Conservation (phyloP, 2,888 invertebrate genomes). For the Limenitis camilla region DNA sequence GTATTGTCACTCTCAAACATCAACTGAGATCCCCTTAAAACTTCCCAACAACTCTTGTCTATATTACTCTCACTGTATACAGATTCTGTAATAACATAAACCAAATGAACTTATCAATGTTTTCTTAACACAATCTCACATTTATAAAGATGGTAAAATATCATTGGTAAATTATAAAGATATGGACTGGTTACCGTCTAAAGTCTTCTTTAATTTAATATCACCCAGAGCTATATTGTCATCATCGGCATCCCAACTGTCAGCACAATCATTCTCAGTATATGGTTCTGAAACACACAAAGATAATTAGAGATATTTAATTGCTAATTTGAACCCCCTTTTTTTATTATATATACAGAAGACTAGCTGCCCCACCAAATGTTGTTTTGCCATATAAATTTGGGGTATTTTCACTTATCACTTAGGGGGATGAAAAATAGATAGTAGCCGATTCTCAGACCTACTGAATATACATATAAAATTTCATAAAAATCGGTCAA, state of each 20-base stretch:
- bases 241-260: conserved; percentile 58
- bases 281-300: neutral
- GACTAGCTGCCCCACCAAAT: no score
- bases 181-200: conserved; percentile 5
- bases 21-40: neutral
- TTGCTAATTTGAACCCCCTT: neutral
- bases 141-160: no score
- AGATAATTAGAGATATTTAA: neutral
- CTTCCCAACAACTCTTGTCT: neutral
- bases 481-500: no score
- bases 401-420: no score
- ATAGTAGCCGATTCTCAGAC: no score
- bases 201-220: conserved; percentile 20
- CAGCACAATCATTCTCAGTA: conserved; percentile 36
- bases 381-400: no score
- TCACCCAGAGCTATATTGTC: conserved; percentile 36
- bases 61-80: neutral
- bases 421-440: no score
- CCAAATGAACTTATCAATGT: no score
- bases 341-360: no score
- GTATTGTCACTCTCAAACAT: neutral
- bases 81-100: conserved; percentile 8
- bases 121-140: no score
- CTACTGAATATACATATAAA: no score
- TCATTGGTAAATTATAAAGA: no score